These are phyloP conservation scores for Cynaeus angustus DNA, from an alignment of 2,888 invertebrate species.

Conservation along the genomic window DNA sequence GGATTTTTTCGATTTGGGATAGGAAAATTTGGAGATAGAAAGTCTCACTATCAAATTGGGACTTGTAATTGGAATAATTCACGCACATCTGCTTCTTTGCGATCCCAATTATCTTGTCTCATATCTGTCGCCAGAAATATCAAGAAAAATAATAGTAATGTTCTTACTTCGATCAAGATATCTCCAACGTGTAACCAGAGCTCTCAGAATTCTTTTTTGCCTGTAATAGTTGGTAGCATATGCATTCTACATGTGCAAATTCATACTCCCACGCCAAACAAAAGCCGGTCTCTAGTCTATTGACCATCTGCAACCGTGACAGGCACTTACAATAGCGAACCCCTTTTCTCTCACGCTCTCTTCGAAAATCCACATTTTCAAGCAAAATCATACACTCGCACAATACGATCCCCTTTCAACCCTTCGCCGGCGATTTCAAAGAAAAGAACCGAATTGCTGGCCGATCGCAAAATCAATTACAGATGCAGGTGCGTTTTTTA, in stretches of 20 bases:
- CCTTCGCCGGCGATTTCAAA: neutral
- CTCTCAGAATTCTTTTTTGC: slow-evolving; percentile 32
- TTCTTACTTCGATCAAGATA: too few species aligned
- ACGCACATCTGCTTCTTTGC: too few species aligned
- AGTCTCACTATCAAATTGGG: too few species aligned
- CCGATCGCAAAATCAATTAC: neutral
- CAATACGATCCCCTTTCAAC: neutral
- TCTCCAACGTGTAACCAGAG: too few species aligned
- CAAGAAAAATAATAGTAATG: too few species aligned
- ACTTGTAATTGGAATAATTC: too few species aligned
- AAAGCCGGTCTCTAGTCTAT: slow-evolving; percentile 44
- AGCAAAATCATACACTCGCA: slow-evolving; percentile 42
- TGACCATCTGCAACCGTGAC: slow-evolving; percentile 51
- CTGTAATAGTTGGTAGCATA: slow-evolving; percentile 25
- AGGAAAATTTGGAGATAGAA: too few species aligned
- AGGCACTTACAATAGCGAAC: slow-evolving; percentile 48
- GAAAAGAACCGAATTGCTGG: neutral
- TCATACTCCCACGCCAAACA: slow-evolving; percentile 51
- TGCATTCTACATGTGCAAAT: slow-evolving; percentile 48
- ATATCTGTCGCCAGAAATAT: too few species aligned
- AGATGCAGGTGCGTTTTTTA: slow-evolving; percentile 8
- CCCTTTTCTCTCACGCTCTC: slow-evolving; percentile 45
- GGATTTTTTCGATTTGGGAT: too few species aligned
- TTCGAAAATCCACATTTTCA: slow-evolving; percentile 42
- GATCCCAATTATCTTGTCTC: too few species aligned